These are phyloP conservation scores for Caenorhabditis japonica DNA, from an alignment of 2,888 invertebrate species.

Conservation along the genomic window DNA sequence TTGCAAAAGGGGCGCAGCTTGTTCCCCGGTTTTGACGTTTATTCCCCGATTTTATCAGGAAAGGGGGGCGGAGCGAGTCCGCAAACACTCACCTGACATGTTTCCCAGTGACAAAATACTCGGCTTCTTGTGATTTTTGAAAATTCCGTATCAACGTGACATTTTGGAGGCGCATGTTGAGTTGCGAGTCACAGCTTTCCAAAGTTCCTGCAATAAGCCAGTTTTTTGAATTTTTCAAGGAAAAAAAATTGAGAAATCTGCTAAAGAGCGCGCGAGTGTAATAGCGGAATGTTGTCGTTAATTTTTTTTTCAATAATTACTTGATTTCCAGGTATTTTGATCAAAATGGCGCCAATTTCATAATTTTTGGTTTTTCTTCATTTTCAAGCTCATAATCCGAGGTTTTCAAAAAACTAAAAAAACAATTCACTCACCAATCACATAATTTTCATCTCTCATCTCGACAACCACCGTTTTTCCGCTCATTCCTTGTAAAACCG, in stretches of 20 bases:
- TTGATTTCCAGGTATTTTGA: no score
- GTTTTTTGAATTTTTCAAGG: neutral
- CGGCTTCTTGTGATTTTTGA: neutral
- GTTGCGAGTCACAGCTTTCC: conserved; percentile 25
- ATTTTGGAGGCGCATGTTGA: conserved; percentile 23
- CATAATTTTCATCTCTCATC: conserved; percentile 34
- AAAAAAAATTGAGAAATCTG: no score
- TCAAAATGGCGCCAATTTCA: no score
- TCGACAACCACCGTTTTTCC: conserved; percentile 40
- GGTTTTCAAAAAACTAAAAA: no score
- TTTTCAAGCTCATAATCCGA: neutral
- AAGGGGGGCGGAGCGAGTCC: no score
- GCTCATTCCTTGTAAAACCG: conserved; percentile 42
- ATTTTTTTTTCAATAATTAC: no score
- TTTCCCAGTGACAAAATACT: conserved; percentile 22
- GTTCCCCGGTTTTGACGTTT: no score
- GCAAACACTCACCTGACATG: conserved; percentile 46
- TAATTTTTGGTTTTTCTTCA: no score
- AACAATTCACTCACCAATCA: conserved; percentile 19
- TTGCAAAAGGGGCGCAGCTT: no score
- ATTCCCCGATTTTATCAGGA: no score
- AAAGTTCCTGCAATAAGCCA: conserved; percentile 35
- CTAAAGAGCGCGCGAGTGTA: no score
- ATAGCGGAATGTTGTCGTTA: no score
- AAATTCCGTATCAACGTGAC: conserved; percentile 26